Evolutionary conservation across 2,797 vertebrate species (phyloP), one percentile per base, ranked within the genome.

Genomic region (Gallinago stenura): DNA sequence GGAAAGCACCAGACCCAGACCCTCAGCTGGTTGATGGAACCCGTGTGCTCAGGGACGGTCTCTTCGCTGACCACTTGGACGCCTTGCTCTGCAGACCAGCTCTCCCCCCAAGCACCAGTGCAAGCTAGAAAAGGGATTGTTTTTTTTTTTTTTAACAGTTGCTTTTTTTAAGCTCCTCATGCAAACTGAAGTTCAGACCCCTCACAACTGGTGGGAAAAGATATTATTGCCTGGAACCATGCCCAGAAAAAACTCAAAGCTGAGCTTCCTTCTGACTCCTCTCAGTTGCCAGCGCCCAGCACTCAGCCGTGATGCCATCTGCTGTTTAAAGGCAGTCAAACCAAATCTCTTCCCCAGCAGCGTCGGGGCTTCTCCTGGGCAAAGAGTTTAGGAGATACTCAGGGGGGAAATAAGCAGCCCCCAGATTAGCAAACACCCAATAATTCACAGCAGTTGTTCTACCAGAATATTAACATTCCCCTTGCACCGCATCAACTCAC

Each of bases 121-220:
- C 31, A 9, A 37, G 56, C 33, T 11, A 35, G 62, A 26, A 66
- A 77, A 50, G 39, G 26, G 76, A 84, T 50, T 85, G 53, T 10
- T 45, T 19, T 45, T 39, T 39, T 39, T 16, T 17, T 83, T 87
- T 70, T 51, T 83, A 93, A 87, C 69, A 87, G 68, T 53, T 43
- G 48, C 35, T 70, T 82, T 79, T 79, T 89, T 76, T 7, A 57
- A 89, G 81, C 88, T 72, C 28, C 75, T 92, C 70, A 79, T 20
- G 72, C 26, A 64, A 93, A 93, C 28, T 45, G 26, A 95, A 93
- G 90, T 93, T 94, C 94, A 88, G 88, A 37, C 77, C 86, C 85
- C 84, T 84, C 94, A 94, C 85, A 93, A 76, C 76, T 87, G 75
- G 31, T 82, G 80, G 86, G 77, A 94, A 95, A 75, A 80, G 73